Conservation (phyloP, 2,113 vertebrate genomes). For the Ptyas mucosa region DNA sequence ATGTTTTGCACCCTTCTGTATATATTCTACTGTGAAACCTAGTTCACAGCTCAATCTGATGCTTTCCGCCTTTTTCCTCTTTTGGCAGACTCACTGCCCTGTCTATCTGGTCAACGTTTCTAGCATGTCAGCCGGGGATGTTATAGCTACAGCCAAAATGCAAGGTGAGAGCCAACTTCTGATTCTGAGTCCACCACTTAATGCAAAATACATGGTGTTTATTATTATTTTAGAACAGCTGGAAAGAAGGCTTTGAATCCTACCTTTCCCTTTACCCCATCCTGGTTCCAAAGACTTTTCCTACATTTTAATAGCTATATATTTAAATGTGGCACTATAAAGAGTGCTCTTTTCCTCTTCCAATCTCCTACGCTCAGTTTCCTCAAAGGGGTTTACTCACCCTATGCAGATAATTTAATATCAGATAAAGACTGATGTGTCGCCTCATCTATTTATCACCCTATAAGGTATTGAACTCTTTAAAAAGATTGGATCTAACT, state of each 20-base stretch:
- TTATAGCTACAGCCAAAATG: conserved; percentile 90
- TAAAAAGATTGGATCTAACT: not conserved
- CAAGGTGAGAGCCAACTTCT: conserved; percentile 76
- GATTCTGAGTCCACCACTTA: not conserved
- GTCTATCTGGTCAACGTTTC: conserved; percentile 93
- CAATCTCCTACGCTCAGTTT: not conserved
- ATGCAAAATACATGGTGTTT: not conserved
- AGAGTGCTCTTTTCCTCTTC: not conserved
- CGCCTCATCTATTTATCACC: not conserved
- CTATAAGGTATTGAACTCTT: not conserved
- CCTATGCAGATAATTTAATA: not conserved
- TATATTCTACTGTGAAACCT: too few species aligned
- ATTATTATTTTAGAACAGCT: not conserved
- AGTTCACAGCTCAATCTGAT: not conserved
- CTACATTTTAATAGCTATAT: not conserved
- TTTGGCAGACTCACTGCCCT: conserved; percentile 84
- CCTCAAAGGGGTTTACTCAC: not conserved
- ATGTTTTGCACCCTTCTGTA: not conserved
- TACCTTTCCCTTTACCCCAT: not conserved
- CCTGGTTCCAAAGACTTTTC: not conserved
- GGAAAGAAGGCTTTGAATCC: not conserved
- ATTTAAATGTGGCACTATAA: not conserved
- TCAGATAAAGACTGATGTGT: too few species aligned
- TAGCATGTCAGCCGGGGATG: conserved; percentile 92
- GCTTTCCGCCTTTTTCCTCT: not conserved